A percentile compares a stretch with the other conserved stretches of the same genome.
Evolutionary conservation across 2,888 invertebrate species (phyloP).

Genomic region (Crematogaster levior): DNA sequence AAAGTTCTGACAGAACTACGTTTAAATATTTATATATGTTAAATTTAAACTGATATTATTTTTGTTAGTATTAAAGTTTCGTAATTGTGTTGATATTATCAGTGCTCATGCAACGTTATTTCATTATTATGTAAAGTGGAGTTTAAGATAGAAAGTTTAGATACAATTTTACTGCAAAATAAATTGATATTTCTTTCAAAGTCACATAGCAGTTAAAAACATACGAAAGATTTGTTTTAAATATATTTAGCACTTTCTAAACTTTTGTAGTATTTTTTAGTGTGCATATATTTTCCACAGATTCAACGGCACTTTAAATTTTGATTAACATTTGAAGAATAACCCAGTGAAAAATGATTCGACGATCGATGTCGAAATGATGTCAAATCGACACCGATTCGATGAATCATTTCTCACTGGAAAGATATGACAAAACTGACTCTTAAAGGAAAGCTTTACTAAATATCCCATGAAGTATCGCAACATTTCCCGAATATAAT

Average conservation of each 20-base stretch:
- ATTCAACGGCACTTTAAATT: not conserved
- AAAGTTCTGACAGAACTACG: not conserved
- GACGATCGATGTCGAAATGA: too few relatives aligned
- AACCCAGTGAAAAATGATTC: too few relatives aligned
- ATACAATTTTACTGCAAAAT: not conserved
- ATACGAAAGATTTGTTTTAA: not conserved
- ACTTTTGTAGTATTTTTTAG: too few relatives aligned
- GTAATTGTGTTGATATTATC: not conserved
- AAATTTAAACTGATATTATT: not conserved
- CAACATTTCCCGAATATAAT: not conserved
- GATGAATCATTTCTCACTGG: too few relatives aligned
- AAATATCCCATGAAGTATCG: not conserved
- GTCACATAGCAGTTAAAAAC: not conserved
- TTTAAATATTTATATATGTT: not conserved
- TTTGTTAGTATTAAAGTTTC: not conserved
- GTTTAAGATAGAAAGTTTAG: not conserved
- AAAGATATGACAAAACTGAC: not conserved
- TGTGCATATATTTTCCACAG: not conserved
- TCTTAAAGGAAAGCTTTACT: not conserved
- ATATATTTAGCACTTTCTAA: not conserved
- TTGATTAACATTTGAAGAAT: not conserved
- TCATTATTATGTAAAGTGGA: not conserved
- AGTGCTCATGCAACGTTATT: not conserved
- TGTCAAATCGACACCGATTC: too few relatives aligned
- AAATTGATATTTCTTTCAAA: conserved; percentile 6